These are phyloP conservation scores for Columba guinea DNA, from an alignment of 2,797 vertebrate genomes.

Conservation along the genomic window DNA sequence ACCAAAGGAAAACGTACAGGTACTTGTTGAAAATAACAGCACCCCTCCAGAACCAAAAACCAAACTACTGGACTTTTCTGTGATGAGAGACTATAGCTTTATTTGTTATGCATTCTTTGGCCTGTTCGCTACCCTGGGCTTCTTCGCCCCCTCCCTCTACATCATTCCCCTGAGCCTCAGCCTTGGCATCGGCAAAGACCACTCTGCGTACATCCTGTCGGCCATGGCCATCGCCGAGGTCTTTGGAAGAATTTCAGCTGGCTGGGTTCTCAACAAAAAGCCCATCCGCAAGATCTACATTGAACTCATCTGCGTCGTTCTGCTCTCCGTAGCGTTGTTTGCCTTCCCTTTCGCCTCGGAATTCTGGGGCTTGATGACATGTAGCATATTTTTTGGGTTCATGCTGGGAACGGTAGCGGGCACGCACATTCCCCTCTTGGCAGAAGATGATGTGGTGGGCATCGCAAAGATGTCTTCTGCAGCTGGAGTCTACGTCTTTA, in stretches of 20 bases:
- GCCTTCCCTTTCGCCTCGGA: slow-evolving; percentile 86
- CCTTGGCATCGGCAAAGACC: slow-evolving; percentile 82
- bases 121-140: slow-evolving; percentile 93
- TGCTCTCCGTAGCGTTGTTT: slow-evolving; percentile 82
- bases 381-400: slow-evolving; percentile 88
- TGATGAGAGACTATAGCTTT: slow-evolving; percentile 88
- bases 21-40: not conserved
- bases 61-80: slow-evolving; percentile 87
- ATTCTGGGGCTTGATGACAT: slow-evolving; percentile 89
- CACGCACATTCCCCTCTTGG: slow-evolving; percentile 93
- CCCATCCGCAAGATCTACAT: slow-evolving; percentile 87
- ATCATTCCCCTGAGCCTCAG: slow-evolving; percentile 90
- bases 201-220: slow-evolving; percentile 87
- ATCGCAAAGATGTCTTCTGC: slow-evolving; percentile 93
- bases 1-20: slow-evolving; percentile 62
- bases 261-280: slow-evolving; percentile 83
- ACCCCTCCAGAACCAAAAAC: slow-evolving; percentile 9
- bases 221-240: slow-evolving; percentile 92
- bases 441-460: slow-evolving; percentile 93
- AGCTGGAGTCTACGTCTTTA: slow-evolving; percentile 93
- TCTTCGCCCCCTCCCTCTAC: slow-evolving; percentile 93
- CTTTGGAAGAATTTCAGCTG: slow-evolving; percentile 85
- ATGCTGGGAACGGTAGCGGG: slow-evolving; percentile 90
- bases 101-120: slow-evolving; percentile 93
- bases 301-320: slow-evolving; percentile 83